These are phyloP conservation scores for Pachliopta kotzebuea DNA, from an alignment of 2,888 invertebrate species.

Conservation along the genomic window DNA sequence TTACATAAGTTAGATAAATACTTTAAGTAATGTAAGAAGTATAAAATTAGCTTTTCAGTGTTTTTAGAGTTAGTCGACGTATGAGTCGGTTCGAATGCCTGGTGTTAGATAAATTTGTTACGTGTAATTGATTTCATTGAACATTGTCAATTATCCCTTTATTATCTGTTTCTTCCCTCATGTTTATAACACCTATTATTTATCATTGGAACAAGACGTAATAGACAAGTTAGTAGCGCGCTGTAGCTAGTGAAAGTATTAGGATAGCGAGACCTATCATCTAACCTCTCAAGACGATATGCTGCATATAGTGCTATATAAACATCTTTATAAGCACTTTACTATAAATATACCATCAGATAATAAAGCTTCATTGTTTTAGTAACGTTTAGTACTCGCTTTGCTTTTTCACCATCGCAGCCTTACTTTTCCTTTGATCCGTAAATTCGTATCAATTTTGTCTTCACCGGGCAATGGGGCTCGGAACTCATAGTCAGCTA, in stretches of 20 bases:
- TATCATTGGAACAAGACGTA: neutral
- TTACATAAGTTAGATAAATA: conserved; percentile 54
- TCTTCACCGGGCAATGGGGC: conserved; percentile 69
- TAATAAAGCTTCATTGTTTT: too few relatives aligned
- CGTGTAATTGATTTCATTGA: conserved; percentile 19
- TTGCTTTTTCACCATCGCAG: too few relatives aligned
- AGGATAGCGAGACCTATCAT: too few relatives aligned
- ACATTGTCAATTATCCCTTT: neutral
- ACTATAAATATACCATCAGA: too few relatives aligned
- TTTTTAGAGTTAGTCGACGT: conserved; percentile 80
- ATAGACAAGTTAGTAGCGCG: too few relatives aligned
- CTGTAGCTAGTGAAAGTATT: too few relatives aligned
- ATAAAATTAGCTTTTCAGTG: conserved; percentile 78
- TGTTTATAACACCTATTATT: neutral
- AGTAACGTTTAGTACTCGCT: too few relatives aligned
- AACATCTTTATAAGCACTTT: too few relatives aligned
- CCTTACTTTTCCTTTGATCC: neutral
- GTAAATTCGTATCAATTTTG: conserved; percentile 52
- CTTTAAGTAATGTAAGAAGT: conserved; percentile 50
- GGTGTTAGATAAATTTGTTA: conserved; percentile 74
- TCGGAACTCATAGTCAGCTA: conserved; percentile 78
- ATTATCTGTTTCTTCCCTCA: neutral
- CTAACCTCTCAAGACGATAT: too few relatives aligned
- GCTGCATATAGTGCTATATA: too few relatives aligned
- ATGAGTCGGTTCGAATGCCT: conserved; percentile 72